A percentile compares a stretch with the other conserved stretches of the same genome.
Conservation (phyloP, 2,797 vertebrate genomes). For the Apogon talboti region DNA sequence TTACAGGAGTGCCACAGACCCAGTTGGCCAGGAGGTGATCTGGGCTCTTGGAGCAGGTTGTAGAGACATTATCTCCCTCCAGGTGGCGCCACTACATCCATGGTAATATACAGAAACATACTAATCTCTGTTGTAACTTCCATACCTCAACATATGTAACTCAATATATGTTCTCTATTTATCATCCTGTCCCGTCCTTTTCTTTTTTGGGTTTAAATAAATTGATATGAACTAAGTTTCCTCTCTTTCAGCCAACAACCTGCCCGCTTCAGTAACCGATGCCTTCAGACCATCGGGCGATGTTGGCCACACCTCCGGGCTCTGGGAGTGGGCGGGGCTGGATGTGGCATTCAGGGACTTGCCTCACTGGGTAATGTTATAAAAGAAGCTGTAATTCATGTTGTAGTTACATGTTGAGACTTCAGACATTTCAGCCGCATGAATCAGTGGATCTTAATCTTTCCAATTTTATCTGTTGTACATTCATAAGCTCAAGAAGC, state of each 20-base stretch:
- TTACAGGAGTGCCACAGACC: slow-evolving; percentile 94
- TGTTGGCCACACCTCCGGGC: slow-evolving; percentile 98
- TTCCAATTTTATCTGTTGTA: too few relatives aligned
- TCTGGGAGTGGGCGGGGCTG: slow-evolving; percentile 94
- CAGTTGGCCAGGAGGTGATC: slow-evolving; percentile 97
- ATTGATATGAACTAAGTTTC: neutral
- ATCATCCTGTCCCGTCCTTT: too few relatives aligned
- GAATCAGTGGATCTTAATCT: too few relatives aligned
- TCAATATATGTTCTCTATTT: too few relatives aligned
- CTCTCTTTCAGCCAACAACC: slow-evolving; percentile 91
- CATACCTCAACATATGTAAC: too few relatives aligned
- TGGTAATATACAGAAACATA: slow-evolving; percentile 85
- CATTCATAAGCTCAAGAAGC: too few relatives aligned
- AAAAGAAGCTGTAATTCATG: neutral
- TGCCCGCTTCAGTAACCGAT: slow-evolving; percentile 96
- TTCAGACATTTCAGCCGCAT: too few relatives aligned
- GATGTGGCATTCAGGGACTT: slow-evolving; percentile 95
- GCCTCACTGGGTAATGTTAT: slow-evolving; percentile 90
- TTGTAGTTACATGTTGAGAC: neutral
- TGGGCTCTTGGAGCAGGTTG: slow-evolving; percentile 98
- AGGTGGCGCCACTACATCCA: slow-evolving; percentile 96
- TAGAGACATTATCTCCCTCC: slow-evolving; percentile 98
- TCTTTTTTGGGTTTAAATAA: neutral
- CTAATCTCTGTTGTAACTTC: neutral
- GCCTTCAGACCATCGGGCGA: slow-evolving; percentile 97